Percentiles rank a stretch among this genome's conserved stretches.
phyloP scores from a whole-genome alignment of 2,888 invertebrate genomes.

The Incurvaria masculella region DNA sequence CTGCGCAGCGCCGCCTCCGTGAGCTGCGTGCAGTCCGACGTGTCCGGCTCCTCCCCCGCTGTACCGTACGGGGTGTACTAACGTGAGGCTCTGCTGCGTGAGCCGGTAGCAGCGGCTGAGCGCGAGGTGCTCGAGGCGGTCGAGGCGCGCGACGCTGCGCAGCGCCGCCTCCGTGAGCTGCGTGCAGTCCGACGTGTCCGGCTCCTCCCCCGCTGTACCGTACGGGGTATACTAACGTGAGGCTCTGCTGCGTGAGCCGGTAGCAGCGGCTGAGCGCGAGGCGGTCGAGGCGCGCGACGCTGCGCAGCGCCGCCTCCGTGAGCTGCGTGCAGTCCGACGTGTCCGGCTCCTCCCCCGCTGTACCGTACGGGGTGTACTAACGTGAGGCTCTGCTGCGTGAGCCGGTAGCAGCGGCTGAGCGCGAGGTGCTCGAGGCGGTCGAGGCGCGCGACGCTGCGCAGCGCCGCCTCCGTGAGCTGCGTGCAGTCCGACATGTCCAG shows the following conservation, averaged over 20 bases:
- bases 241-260: conserved; percentile 63
- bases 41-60: conserved; percentile 15
- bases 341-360: conserved; percentile 60
- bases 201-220: conserved; percentile 69
- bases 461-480: conserved; percentile 57
- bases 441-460: conserved; percentile 19
- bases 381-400: conserved; percentile 61
- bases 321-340: conserved; percentile 41
- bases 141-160: conserved; percentile 22
- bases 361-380: too few species aligned
- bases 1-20: conserved; percentile 55
- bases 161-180: conserved; percentile 57
- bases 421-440: conserved; percentile 64
- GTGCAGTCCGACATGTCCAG: conserved; percentile 89
- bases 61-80: conserved; percentile 58
- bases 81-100: conserved; percentile 59
- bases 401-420: conserved; percentile 76
- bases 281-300: conserved; percentile 66
- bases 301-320: not conserved
- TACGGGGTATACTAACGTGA: conserved; percentile 56
- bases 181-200: conserved; percentile 88
- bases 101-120: conserved; percentile 80
- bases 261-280: conserved; percentile 77
- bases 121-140: conserved; percentile 64
- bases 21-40: conserved; percentile 35